Evolutionary conservation across 2,113 vertebrate genomes (phyloP), one percentile per base, ranked within the genome.

Genomic region (Cheirogaleus medius): DNA sequence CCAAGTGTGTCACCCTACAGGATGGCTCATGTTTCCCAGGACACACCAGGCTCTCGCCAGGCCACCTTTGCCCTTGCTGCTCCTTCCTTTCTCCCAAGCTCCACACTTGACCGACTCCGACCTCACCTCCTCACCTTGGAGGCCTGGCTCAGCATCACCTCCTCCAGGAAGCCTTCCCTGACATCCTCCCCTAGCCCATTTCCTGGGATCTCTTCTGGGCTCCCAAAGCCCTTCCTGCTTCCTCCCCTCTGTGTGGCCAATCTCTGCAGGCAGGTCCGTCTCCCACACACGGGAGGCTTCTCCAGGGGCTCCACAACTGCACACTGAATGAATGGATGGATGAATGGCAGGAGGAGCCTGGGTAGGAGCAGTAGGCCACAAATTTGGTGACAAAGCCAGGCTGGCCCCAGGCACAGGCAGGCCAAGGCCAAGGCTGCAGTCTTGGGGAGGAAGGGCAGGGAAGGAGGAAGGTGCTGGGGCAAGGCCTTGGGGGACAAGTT

Each of bases 91-190:
- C 39, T 25, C 54, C 10, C 7, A 69, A 15, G 37, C n/a, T 52
- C 95, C 81, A 66, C 56, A 34, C 34, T 39, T 3, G 8, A 27
- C 34, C 44, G 60, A 34, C 47, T 82, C 63, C 11, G 34, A 1
- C 34, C 14, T 74, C 37, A 23, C 69, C 29, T 9, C 29, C 14
- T 68, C 37, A 23, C 69, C 29, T 9, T 37, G n/a, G 52, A 93
- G 77, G 58, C 49, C 69, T 0, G 0, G 5, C 68, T 68, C 76
- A 80, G 64, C 89, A 56, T 21, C 15, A 11, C 80, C 80, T 91
- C 64, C 81, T 47, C 66, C 37, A 81, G 49, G 91, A 77, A 87
- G 58, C 9, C 87, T 73, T 73, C 71, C 47, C 71, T 42, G 73
- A 54, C 15, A 52, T 12, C 52, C 17, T 32, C 20, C 76, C 3